These are phyloP conservation scores for Amyelois transitella DNA, from an alignment of 1,140 invertebrate genomes.

Conservation along the genomic window DNA sequence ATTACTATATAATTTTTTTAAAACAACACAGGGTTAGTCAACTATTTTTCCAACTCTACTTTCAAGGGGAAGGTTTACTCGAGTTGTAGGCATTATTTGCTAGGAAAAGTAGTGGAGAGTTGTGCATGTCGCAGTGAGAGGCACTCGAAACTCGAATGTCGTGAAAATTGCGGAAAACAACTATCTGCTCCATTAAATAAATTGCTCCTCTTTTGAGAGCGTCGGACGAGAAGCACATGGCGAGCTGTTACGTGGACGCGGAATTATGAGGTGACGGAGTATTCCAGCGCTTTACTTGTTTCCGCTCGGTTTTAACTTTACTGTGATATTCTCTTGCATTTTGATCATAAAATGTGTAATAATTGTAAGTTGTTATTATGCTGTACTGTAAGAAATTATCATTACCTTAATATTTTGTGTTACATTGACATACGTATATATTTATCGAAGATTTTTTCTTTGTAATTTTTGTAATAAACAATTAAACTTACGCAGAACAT, in stretches of 20 bases:
- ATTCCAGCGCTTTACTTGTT: no score
- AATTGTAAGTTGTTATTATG: no score
- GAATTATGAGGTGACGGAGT: constrained; percentile 14
- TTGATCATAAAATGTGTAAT: no score
- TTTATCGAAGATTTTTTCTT: no score
- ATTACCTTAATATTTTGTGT: no score
- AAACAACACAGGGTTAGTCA: not conserved
- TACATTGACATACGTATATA: no score
- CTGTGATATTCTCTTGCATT: no score
- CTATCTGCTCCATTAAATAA: constrained; percentile 45
- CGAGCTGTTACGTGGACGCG: constrained; percentile 18
- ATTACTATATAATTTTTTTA: no score
- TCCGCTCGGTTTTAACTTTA: no score
- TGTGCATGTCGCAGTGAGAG: constrained; percentile 1
- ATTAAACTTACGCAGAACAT: no score
- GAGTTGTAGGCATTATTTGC: not conserved
- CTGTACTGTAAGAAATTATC: no score
- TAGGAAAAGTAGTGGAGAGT: not conserved
- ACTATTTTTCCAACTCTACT: not conserved
- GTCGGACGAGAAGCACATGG: constrained; percentile 5
- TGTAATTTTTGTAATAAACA: no score
- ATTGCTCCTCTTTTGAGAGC: constrained; percentile 33
- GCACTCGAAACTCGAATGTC: constrained; percentile 3
- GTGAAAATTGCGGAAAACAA: constrained; percentile 24
- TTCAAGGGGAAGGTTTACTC: not conserved